Percentiles rank a stretch among this genome's conserved stretches.
These are phyloP conservation scores for Anneissia japonica DNA, from an alignment of 35 echinoderm and acorn worm species.

Conservation along the genomic window DNA sequence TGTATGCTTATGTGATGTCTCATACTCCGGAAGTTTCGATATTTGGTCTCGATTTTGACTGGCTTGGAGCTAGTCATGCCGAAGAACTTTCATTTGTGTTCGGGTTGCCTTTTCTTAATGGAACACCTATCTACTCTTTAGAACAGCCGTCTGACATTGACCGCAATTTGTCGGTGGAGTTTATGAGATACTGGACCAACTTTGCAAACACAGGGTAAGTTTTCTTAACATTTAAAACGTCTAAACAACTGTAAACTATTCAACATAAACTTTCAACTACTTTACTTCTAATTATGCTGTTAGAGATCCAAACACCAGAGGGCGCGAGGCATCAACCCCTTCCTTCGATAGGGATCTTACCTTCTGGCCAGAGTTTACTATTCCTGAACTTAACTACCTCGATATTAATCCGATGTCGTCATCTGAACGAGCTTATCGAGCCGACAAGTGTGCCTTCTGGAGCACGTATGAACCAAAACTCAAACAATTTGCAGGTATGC, in stretches of 20 bases:
- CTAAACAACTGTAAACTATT: too few relatives aligned
- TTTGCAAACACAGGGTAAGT: conserved; percentile 68
- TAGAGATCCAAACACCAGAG: neutral
- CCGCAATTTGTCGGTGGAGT: conserved; percentile 17
- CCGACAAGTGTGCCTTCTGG: neutral
- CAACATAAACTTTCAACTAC: too few relatives aligned
- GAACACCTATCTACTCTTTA: conserved; percentile 1
- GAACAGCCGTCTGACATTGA: neutral
- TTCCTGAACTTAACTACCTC: neutral
- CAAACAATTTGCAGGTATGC: neutral
- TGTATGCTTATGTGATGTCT: conserved; percentile 51
- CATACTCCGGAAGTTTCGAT: conserved; percentile 19
- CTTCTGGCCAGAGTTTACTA: neutral
- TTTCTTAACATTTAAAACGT: neutral
- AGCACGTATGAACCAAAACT: neutral
- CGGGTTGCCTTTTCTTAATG: conserved; percentile 35
- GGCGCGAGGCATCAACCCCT: neutral
- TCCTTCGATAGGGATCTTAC: neutral
- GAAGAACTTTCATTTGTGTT: conserved; percentile 50
- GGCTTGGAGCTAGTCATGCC: conserved; percentile 39
- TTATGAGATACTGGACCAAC: conserved; percentile 66
- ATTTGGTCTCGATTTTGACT: conserved; percentile 3
- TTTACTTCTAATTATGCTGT: too few relatives aligned
- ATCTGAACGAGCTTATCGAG: neutral
- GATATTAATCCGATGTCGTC: neutral